A percentile compares a stretch with the other conserved stretches of the same genome.
Evolutionary conservation across 2,113 vertebrate species (phyloP).

Genomic region (Myotis lucifugus): DNA sequence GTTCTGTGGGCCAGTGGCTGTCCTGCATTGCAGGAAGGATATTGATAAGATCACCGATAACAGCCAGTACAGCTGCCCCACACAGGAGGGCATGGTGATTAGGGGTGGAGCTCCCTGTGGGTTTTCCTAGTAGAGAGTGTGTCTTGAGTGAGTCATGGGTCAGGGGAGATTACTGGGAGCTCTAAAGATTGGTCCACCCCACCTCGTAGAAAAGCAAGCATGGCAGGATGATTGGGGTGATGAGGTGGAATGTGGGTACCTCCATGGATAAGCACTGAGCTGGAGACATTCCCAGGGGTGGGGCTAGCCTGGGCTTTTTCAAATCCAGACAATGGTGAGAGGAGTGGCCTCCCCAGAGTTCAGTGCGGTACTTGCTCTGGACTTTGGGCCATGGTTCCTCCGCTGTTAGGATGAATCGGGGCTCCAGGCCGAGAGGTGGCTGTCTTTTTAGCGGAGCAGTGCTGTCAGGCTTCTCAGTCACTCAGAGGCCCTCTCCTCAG

Average conservation of each 20-base stretch:
- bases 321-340: not conserved
- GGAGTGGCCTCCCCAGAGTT: not conserved
- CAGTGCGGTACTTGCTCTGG: not conserved
- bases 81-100: not conserved
- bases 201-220: not conserved
- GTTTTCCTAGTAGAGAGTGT: fast-evolving
- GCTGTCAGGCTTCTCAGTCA: not conserved
- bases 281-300: not conserved
- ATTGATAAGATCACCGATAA: not conserved
- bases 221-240: not conserved
- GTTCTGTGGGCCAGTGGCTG: too few relatives aligned
- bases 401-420: fast-evolving
- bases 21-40: not conserved
- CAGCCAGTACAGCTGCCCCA: not conserved
- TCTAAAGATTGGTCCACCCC: not conserved
- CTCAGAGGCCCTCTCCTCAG: not conserved
- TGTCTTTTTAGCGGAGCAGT: not conserved
- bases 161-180: not conserved
- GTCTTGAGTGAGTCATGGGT: not conserved
- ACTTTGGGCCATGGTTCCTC: not conserved
- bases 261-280: not conserved
- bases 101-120: fast-evolving
- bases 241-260: not conserved
- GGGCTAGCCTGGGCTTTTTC: not conserved
- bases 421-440: fast-evolving